These are phyloP conservation scores for Amphiprion ocellaris DNA, from an alignment of 2,113 vertebrate species.

Conservation along the genomic window DNA sequence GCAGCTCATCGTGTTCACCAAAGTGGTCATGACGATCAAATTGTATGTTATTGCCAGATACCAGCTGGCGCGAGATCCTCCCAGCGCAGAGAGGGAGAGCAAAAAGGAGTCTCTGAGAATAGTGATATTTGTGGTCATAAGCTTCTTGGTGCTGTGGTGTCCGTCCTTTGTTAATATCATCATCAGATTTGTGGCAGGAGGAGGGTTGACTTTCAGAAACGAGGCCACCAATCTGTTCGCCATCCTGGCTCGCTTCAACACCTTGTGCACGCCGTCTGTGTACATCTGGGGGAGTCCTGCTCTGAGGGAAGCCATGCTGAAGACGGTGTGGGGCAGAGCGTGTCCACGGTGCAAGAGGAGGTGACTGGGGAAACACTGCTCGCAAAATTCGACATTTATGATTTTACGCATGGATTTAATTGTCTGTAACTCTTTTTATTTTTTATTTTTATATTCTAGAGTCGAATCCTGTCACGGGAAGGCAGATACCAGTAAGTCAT, in stretches of 20 bases:
- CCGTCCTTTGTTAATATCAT: constrained; percentile 81
- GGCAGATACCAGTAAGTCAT: not conserved
- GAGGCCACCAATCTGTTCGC: constrained; percentile 78
- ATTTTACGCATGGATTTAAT: not conserved
- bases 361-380: constrained; percentile 8
- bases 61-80: constrained; percentile 74
- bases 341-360: constrained; percentile 58
- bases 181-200: constrained; percentile 42
- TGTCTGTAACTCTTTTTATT: not conserved
- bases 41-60: constrained; percentile 75
- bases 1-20: constrained; percentile 71
- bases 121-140: constrained; percentile 78
- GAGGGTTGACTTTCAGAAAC: constrained; percentile 69
- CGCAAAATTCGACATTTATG: not conserved
- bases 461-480: not conserved
- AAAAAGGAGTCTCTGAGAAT: constrained; percentile 78
- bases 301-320: constrained; percentile 65
- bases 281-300: constrained; percentile 81
- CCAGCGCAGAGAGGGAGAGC: constrained; percentile 72
- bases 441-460: not conserved
- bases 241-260: constrained; percentile 78
- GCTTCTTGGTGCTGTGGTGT: constrained; percentile 77
- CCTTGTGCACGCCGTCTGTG: constrained; percentile 73
- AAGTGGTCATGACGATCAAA: constrained; percentile 82
- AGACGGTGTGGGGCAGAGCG: constrained; percentile 64